These are phyloP conservation scores for Phragmatobia fuliginosa DNA, from an alignment of 2,888 invertebrate genomes.

Conservation along the genomic window DNA sequence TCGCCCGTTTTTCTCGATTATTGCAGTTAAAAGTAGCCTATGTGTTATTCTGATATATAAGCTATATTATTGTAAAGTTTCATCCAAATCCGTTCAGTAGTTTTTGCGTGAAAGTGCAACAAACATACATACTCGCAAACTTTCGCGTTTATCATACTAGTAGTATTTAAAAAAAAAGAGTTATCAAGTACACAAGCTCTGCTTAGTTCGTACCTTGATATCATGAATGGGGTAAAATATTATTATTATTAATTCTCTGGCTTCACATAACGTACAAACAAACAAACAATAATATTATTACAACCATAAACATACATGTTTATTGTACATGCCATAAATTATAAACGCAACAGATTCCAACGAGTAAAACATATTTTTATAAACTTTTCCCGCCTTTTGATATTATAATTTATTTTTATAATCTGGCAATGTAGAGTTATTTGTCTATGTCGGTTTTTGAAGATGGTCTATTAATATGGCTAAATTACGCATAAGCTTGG, in stretches of 20 bases:
- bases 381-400: slow-evolving; percentile 12
- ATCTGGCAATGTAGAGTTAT: slow-evolving; percentile 8
- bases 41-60: too few species aligned
- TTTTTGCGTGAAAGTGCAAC: too few species aligned
- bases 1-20: too few species aligned
- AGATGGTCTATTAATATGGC: slow-evolving; percentile 3
- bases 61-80: too few species aligned
- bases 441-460: slow-evolving; percentile 7
- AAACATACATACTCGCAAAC: too few species aligned
- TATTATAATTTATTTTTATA: slow-evolving; percentile 17
- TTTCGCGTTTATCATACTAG: too few species aligned
- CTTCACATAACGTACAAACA: neutral
- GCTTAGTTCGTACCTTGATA: too few species aligned
- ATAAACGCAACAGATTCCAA: slow-evolving; percentile 1
- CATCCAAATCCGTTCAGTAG: too few species aligned
- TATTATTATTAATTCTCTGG: neutral
- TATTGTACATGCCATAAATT: neutral
- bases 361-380: slow-evolving; percentile 3
- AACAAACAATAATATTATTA: neutral
- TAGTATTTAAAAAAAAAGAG: too few species aligned
- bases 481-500: neutral
- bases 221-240: too few species aligned
- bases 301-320: neutral
- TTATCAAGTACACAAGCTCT: too few species aligned
- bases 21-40: too few species aligned